Conservation (phyloP, 2,888 invertebrate genomes). For the Pollenia labialis region DNA sequence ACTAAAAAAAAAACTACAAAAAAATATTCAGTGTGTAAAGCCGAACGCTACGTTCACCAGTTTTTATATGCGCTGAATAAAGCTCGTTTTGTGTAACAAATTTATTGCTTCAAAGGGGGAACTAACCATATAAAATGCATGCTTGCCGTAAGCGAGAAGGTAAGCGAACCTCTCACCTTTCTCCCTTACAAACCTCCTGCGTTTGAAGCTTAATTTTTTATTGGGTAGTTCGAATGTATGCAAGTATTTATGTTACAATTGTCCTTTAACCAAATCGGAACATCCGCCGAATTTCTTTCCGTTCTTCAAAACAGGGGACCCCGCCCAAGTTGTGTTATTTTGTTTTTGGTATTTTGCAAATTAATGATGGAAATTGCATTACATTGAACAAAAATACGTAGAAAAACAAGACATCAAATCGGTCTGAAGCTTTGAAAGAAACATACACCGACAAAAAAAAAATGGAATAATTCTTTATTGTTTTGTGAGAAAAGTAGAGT, state of each 20-base stretch:
- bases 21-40: too few species aligned
- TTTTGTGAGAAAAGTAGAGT: constrained; percentile 47
- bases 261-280: not conserved
- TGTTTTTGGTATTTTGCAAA: constrained; percentile 58
- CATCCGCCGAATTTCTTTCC: not conserved
- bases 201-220: too few species aligned
- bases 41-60: too few species aligned
- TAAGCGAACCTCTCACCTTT: too few species aligned
- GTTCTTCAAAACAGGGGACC: constrained; percentile 12
- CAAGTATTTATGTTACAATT: not conserved
- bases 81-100: too few species aligned
- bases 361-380: constrained; percentile 70
- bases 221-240: too few species aligned
- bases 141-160: too few species aligned
- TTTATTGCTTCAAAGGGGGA: too few species aligned
- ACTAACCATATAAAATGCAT: too few species aligned
- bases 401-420: constrained; percentile 66
- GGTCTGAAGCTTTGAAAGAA: constrained; percentile 58
- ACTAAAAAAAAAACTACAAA: too few species aligned
- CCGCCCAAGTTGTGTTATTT: constrained; percentile 65
- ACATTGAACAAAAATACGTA: constrained; percentile 45
- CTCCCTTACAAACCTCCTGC: too few species aligned
- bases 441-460: constrained; percentile 35
- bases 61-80: too few species aligned
- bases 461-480: constrained; percentile 43